Conservation (phyloP, 2,797 vertebrate species). For the Malurus leucopterus region DNA sequence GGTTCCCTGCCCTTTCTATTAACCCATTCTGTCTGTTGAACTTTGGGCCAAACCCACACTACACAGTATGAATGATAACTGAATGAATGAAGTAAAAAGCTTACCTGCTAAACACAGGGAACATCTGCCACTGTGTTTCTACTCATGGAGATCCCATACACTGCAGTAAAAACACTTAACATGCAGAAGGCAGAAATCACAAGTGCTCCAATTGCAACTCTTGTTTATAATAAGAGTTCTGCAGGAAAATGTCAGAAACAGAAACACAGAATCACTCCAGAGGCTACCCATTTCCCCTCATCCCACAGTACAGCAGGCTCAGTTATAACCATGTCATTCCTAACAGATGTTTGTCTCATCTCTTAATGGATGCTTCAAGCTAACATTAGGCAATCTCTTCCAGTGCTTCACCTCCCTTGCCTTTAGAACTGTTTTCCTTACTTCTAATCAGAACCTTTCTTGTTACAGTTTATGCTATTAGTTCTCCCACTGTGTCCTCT, state of each 20-base stretch:
- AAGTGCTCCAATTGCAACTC: not conserved
- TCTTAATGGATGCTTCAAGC: not conserved
- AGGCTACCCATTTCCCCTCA: not conserved
- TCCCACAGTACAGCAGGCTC: not conserved
- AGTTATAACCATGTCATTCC: constrained; percentile 18
- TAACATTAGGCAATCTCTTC: constrained; percentile 1
- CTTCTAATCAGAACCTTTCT: constrained; percentile 4
- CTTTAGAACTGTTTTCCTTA: not conserved
- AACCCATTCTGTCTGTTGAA: not conserved
- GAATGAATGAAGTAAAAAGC: not conserved
- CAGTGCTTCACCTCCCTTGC: not conserved
- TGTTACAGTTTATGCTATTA: not conserved
- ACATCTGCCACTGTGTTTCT: not conserved
- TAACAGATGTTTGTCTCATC: constrained; percentile 34
- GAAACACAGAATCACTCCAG: constrained; percentile 7
- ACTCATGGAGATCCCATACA: not conserved
- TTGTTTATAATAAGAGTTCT: not conserved
- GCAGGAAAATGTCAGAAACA: constrained; percentile 19
- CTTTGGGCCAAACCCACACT: not conserved
- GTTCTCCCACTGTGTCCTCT: not conserved
- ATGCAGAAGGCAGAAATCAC: not conserved
- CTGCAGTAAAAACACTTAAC: not conserved
- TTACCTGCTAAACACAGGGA: not conserved
- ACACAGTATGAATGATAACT: not conserved
- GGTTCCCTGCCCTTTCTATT: not conserved